phyloP scores from a whole-genome alignment of 2,797 vertebrate genomes.

The Liparis tanakae region DNA sequence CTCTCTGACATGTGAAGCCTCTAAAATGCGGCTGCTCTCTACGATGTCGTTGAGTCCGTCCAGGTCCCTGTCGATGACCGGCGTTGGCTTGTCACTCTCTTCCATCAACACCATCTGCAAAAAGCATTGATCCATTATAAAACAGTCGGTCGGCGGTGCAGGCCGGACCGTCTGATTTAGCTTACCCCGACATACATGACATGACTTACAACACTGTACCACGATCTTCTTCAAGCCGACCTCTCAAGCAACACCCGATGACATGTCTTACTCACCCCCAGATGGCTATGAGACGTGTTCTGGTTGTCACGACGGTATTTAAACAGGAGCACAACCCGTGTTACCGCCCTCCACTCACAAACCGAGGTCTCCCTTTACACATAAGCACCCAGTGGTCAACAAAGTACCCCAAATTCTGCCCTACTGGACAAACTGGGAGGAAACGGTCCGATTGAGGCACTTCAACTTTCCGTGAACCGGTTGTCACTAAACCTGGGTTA shows the following conservation, averaged over 20 bases:
- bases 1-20: slow-evolving; percentile 78
- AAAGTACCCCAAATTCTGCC: background rate
- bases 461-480: background rate
- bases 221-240: background rate
- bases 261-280: background rate
- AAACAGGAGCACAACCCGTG: background rate
- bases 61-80: slow-evolving; percentile 74
- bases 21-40: slow-evolving; percentile 80
- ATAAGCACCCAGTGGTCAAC: background rate
- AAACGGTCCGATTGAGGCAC: background rate
- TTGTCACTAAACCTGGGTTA: background rate
- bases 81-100: slow-evolving; percentile 65
- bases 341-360: background rate
- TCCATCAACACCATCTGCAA: slow-evolving; percentile 85
- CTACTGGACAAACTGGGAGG: background rate
- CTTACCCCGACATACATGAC: background rate
- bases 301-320: background rate
- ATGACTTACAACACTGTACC: background rate
- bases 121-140: rapidly evolving
- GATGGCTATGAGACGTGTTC: background rate
- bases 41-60: slow-evolving; percentile 78
- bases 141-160: background rate
- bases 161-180: background rate
- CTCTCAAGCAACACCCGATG: background rate
- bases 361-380: background rate